Conservation (phyloP, 1,140 invertebrate species). For the Lepidurus apus region DNA sequence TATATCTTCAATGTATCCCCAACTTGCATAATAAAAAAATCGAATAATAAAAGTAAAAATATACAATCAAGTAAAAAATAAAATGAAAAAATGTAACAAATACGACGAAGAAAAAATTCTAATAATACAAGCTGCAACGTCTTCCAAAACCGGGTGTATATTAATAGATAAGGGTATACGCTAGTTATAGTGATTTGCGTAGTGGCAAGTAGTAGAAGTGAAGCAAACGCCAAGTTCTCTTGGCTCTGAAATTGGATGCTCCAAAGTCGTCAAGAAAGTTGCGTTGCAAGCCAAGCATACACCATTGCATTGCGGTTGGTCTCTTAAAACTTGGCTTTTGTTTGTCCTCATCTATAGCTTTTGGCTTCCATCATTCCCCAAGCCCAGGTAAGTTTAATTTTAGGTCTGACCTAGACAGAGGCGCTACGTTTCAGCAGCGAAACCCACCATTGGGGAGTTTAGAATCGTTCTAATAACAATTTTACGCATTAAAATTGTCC, state of each 20-base stretch:
- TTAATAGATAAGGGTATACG: background rate
- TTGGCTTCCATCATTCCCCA: background rate
- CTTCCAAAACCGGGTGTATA: background rate
- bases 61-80: too few species aligned
- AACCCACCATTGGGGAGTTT: too few species aligned
- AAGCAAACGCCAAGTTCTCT: background rate
- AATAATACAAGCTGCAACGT: background rate
- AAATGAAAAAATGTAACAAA: too few species aligned
- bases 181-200: background rate
- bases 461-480: too few species aligned
- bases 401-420: background rate
- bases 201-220: background rate
- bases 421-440: too few species aligned
- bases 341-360: slow-evolving; percentile 4
- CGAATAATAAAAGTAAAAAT: too few species aligned
- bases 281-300: background rate
- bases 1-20: too few species aligned
- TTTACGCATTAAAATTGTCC: too few species aligned
- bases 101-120: too few species aligned
- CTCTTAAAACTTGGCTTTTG: slow-evolving; percentile 7
- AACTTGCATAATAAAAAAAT: too few species aligned
- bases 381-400: slow-evolving; percentile 10
- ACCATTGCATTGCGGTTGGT: background rate
- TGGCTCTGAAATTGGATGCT: background rate
- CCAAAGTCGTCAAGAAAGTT: background rate